Evolutionary conservation across 2,797 vertebrate species (phyloP), one percentile per base, ranked within the genome.

Genomic region (Sebastes nivosus): DNA sequence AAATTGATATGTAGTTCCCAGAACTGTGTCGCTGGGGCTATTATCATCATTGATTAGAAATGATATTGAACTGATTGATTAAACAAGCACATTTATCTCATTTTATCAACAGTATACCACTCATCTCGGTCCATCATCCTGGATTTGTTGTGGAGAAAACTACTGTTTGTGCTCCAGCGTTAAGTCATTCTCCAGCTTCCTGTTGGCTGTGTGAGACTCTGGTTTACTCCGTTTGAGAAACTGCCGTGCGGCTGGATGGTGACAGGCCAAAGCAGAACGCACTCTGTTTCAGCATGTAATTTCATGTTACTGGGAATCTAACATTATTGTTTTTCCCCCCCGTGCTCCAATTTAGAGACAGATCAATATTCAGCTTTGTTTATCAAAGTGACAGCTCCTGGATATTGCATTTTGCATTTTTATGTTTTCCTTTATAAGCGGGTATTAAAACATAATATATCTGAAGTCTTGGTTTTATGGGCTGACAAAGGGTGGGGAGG

Each of bases 341-440:
- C 86, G 57, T 69, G 73, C 92, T 94, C 94, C 95, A 95, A 95
- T 96, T 96, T 96, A 91, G 93, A 94, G 94, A 93, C 85, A 94
- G 93, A 96, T 96, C 95, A 96, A 96, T 96, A 96, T 96, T 95
- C 93, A 79, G 95, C 95, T 96, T 96, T 96, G 96, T 96, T 96
- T 96, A 96, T 96, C 95, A 95, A 94, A 94, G 92, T 95, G 95
- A 95, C 95, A 93, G 93, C 93, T 93, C 93, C 89, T 93, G 91
- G 94, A 96, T 96, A 96, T 96, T 96, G 93, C 95, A 92, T 95
- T 96, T 96, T 96, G 93, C 95, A 93, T 95, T 95, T 96, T 96
- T 96, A 95, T 96, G 95, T 94, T 94, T 93, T 94, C 92, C 92
- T 95, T 95, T 96, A 95, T 95, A 96, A 96, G 94, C 91, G 90